These are phyloP conservation scores for Urechis unicinctus DNA, from an alignment of 2,888 invertebrate genomes.

Conservation along the genomic window DNA sequence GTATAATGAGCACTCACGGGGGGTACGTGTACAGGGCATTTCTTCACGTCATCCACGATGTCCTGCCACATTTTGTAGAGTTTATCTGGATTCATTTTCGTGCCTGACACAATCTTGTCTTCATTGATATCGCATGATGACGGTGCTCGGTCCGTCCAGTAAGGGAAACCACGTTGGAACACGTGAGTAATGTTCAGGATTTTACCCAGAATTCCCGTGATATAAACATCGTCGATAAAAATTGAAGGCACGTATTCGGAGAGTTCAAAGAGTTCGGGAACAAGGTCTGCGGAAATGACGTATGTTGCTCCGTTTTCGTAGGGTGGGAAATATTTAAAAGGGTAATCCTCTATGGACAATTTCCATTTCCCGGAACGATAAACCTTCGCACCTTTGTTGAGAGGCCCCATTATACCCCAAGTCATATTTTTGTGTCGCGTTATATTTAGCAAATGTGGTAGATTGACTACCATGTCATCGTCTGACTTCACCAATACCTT, in stretches of 20 bases:
- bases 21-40: background rate
- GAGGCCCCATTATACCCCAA: slow-evolving; percentile 11
- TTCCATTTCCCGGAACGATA: slow-evolving; percentile 11
- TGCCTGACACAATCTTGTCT: slow-evolving; percentile 6
- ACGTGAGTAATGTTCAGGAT: slow-evolving; percentile 9
- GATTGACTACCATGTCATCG: slow-evolving; percentile 17
- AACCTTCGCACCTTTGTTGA: slow-evolving; percentile 7
- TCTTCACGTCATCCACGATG: background rate
- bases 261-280: slow-evolving; percentile 4
- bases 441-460: slow-evolving; percentile 8
- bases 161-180: slow-evolving; percentile 12
- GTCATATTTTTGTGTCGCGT: slow-evolving; percentile 2
- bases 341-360: slow-evolving; percentile 3
- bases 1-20: too few relatives aligned
- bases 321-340: slow-evolving; percentile 10
- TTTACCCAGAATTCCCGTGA: slow-evolving; percentile 16
- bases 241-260: slow-evolving; percentile 13
- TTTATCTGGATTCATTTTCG: slow-evolving; percentile 1
- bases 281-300: slow-evolving; percentile 11
- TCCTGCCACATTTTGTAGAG: background rate
- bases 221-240: slow-evolving; percentile 17
- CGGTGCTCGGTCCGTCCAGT: slow-evolving; percentile 10
- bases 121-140: slow-evolving; percentile 7
- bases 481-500: slow-evolving; percentile 13
- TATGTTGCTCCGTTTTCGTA: slow-evolving; percentile 13